Percentiles rank a stretch among this genome's conserved stretches.
These are phyloP conservation scores for Falco cherrug DNA, from an alignment of 2,797 vertebrate species.

Conservation along the genomic window DNA sequence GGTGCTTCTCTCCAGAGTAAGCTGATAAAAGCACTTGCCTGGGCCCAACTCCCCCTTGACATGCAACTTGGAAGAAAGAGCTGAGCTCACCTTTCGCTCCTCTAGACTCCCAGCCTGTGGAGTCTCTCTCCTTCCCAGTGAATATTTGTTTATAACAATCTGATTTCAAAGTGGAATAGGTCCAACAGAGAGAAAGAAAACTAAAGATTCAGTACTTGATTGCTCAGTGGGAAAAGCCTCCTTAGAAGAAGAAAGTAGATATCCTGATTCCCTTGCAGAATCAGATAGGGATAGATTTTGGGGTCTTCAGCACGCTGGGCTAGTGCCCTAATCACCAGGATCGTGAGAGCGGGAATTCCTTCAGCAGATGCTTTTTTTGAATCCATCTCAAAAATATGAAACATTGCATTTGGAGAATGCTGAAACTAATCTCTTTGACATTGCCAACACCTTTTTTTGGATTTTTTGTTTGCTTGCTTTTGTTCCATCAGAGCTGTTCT, in stretches of 20 bases:
- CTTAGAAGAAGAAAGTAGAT: not conserved
- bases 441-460: not conserved
- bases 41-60: not conserved
- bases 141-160: not conserved
- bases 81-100: not conserved
- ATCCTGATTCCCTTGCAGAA: not conserved
- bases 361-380: slow-evolving; percentile 4
- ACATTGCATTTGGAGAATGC: not conserved
- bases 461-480: not conserved
- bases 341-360: not conserved
- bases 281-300: not conserved
- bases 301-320: not conserved
- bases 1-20: not conserved
- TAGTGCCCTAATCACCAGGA: not conserved
- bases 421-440: slow-evolving; percentile 20
- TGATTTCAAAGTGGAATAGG: not conserved
- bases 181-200: not conserved
- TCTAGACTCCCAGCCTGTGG: not conserved
- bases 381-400: not conserved
- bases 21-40: not conserved
- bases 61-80: not conserved
- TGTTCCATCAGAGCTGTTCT: not conserved
- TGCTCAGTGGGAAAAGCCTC: not conserved
- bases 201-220: not conserved
- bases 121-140: not conserved